Conservation (phyloP, 2,888 invertebrate genomes). For the Trichacis sp. region DNA sequence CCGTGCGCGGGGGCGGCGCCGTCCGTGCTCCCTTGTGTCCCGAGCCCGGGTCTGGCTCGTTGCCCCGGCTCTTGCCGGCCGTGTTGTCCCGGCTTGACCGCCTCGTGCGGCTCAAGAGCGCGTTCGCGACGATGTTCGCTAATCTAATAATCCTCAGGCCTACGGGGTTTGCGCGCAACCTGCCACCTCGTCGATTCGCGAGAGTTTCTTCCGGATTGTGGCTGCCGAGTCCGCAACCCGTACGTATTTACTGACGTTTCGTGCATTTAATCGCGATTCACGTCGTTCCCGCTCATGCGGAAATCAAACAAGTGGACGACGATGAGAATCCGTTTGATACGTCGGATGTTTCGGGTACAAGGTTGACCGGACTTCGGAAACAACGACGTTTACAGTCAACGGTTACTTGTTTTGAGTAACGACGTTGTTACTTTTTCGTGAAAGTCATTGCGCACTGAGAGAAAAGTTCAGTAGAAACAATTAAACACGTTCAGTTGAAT, state of each 20-base stretch:
- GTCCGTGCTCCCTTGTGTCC: no score
- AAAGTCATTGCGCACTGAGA: no score
- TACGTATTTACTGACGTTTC: conserved; percentile 49
- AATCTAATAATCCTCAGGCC: conserved; percentile 50
- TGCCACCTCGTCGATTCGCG: conserved; percentile 20
- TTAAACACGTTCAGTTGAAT: no score
- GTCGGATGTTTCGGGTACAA: no score
- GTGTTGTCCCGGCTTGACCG: background rate
- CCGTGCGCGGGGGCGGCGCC: no score
- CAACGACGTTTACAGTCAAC: no score
- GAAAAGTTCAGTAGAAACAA: no score
- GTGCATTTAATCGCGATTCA: background rate
- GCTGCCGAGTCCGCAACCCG: conserved; percentile 51
- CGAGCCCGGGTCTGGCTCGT: no score
- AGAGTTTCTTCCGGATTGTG: conserved; percentile 33
- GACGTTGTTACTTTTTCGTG: no score
- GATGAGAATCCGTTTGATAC: background rate
- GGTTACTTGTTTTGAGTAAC: no score
- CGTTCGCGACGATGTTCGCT: conserved; percentile 53
- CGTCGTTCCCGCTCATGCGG: background rate
- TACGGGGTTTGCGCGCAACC: conserved; percentile 32
- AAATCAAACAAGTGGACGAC: background rate
- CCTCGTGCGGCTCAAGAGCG: conserved; percentile 23
- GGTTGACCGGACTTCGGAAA: no score
- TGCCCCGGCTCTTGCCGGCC: background rate